Base-by-base conservation (phyloP, 2,888 invertebrate species). In the Congeria kusceri region DNA sequence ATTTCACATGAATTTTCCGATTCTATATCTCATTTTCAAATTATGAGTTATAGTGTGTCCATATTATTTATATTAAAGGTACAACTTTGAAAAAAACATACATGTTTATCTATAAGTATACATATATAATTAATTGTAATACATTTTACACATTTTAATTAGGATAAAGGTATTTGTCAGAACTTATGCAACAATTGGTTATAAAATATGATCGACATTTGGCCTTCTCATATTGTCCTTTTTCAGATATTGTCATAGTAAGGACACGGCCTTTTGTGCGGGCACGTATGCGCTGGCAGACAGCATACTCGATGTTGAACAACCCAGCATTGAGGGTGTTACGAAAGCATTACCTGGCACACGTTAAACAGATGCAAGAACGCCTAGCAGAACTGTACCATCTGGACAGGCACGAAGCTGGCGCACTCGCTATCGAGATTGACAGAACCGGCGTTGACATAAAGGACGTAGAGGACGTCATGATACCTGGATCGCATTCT, bases 251-350 rank as follows among this genome's bases (percentile, higher is more conserved):
- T 7, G 15, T 32, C n/a, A 25, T 46, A 46, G 28, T 11, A 25
- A 23, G 44, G 23, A 47, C 67, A n/a, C 53, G 46, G 1, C 20
- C 59, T 0, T 72, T 61, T 58, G 25, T 23, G 7, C 65, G 49
- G 20, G 78, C 82, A 3, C 64, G 73, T 9, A 53, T 39, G 9
- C 67, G 76, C 25, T 85, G 85, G 85, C 66, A 68, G 15, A 53
- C 83, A 4, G n/a, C 70, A n/a, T 80, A 74, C 53, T 76, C 82
- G 13, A 58, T 85, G 11, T 63, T 76, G 32, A 73, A 75, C 32
- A 85, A 85, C 25, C 85, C 80, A 15, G 49, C 70, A 15, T 15
- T 85, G n/a, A 61, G 83, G 7, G 29, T 74, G 2, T 63, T 71
- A 46, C 67, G 85, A 25, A 85, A 83, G 57, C 25, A 27, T 4